Conservation (phyloP, 2,797 vertebrate species). For the Mus spretus region DNA sequence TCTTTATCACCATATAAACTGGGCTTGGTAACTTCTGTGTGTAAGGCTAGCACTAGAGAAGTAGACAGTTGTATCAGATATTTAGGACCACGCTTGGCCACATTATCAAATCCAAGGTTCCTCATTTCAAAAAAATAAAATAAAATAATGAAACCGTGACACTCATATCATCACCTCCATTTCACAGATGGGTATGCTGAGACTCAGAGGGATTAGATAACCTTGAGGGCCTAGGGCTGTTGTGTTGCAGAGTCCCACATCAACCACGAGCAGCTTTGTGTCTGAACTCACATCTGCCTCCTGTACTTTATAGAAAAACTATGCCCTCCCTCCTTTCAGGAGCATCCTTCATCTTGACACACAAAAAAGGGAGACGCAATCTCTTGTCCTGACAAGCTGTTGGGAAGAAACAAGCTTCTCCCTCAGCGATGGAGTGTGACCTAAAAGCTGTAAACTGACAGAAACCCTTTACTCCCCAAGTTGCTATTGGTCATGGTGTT, state of each 20-base stretch:
- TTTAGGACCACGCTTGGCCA: neutral
- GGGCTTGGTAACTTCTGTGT: neutral
- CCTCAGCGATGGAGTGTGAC: neutral
- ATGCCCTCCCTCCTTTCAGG: neutral
- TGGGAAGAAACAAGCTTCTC: neutral
- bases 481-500: neutral
- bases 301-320: neutral
- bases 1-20: neutral
- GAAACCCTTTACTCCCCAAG: neutral
- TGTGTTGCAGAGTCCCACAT: neutral
- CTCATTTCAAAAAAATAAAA: neutral
- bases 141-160: neutral
- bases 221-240: neutral
- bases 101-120: neutral
- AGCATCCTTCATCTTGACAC: constrained; percentile 1
- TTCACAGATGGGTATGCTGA: neutral
- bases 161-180: neutral
- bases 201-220: neutral
- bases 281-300: neutral
- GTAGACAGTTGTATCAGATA: neutral
- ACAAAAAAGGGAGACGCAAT: neutral
- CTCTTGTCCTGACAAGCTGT: neutral
- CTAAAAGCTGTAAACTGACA: neutral
- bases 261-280: neutral
- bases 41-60: neutral